These are phyloP conservation scores for Mayetiola destructor DNA, from an alignment of 2,888 invertebrate genomes.

Conservation along the genomic window DNA sequence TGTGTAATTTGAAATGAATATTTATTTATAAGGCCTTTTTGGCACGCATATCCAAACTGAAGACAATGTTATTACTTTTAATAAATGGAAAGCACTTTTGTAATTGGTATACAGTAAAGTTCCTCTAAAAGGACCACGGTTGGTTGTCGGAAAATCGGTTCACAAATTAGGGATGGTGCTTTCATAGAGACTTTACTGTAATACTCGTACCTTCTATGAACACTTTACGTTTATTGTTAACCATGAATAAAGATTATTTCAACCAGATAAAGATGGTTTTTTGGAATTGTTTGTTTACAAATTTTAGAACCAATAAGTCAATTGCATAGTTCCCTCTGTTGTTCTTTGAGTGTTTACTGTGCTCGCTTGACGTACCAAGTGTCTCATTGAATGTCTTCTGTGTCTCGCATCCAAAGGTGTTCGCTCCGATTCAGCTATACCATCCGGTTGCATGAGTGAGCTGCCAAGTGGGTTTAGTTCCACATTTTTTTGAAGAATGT, in stretches of 20 bases:
- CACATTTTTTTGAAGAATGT: conserved; percentile 36
- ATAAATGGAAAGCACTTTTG: too few species aligned
- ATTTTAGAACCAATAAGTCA: conserved; percentile 73
- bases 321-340: conserved; percentile 62
- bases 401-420: conserved; percentile 33
- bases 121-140: too few species aligned
- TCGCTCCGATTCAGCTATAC: conserved; percentile 33
- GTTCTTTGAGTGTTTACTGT: conserved; percentile 69
- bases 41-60: too few species aligned
- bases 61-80: too few species aligned
- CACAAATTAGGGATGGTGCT: too few species aligned
- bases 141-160: too few species aligned
- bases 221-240: neutral
- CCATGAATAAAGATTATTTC: conserved; percentile 7
- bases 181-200: too few species aligned
- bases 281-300: neutral
- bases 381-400: conserved; percentile 45
- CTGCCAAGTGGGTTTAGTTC: conserved; percentile 24
- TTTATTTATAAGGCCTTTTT: too few species aligned
- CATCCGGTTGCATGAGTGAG: conserved; percentile 24
- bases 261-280: neutral
- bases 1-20: too few species aligned
- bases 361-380: conserved; percentile 62
- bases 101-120: too few species aligned
- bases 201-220: too few species aligned